Evolutionary conservation across 2,113 vertebrate species (phyloP).

Genomic region (Nycticryphes semicollaris): DNA sequence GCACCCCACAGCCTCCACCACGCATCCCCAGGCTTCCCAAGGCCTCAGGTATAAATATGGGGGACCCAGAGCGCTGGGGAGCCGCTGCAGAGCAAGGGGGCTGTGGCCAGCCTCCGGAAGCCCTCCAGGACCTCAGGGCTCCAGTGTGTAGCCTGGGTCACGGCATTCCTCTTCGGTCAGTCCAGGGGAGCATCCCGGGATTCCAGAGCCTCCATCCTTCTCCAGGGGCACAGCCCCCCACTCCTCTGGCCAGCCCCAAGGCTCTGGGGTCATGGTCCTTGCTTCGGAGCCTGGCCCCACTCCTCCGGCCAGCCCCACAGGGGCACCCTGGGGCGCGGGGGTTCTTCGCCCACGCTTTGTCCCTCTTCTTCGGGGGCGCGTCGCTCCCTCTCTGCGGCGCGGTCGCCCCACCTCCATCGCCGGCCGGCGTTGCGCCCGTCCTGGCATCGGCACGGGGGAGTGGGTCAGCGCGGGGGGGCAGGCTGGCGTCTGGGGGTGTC

Average conservation of each 20-base stretch:
- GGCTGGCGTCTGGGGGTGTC: slow-evolving; percentile 12
- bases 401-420: slow-evolving; percentile 3
- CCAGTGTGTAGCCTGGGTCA: not conserved
- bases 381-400: slow-evolving; percentile 4
- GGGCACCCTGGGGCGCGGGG: not conserved
- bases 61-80: not conserved
- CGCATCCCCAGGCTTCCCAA: not conserved
- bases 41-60: not conserved
- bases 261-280: not conserved
- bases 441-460: slow-evolving; percentile 8
- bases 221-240: slow-evolving; percentile 15
- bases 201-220: slow-evolving; percentile 6
- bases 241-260: slow-evolving; percentile 21
- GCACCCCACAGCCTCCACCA: not conserved
- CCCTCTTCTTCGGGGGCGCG: slow-evolving; percentile 4
- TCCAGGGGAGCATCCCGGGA: not conserved
- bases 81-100: not conserved
- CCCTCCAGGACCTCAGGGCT: not conserved
- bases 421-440: not conserved
- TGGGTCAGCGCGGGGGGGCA: not conserved
- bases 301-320: not conserved
- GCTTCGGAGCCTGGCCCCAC: not conserved
- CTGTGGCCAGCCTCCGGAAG: not conserved
- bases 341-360: not conserved
- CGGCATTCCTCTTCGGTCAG: not conserved